phyloP scores from a whole-genome alignment of 2,113 vertebrate genomes.

The Phoenicopterus ruber region DNA sequence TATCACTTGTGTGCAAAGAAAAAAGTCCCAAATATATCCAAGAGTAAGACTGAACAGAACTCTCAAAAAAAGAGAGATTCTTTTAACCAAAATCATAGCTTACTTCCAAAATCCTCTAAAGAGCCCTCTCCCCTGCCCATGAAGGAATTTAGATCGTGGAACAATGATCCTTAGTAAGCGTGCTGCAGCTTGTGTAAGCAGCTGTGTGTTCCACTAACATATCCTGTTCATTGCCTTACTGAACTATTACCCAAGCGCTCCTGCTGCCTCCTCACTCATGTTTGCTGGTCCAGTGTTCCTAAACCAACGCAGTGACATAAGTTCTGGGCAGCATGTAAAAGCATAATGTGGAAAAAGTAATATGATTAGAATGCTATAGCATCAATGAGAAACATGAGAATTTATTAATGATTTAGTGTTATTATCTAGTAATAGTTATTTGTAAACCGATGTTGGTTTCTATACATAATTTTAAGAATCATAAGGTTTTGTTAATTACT shows the following conservation, averaged over 20 bases:
- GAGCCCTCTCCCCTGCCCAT: not conserved
- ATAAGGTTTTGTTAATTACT: not conserved
- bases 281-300: not conserved
- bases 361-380: not conserved
- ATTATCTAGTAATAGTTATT: not conserved
- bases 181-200: not conserved
- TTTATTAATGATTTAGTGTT: not conserved
- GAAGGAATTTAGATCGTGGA: not conserved
- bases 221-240: not conserved
- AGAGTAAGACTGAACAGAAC: not conserved
- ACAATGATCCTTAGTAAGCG: not conserved
- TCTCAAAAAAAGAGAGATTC: not conserved
- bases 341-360: not conserved
- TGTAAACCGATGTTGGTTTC: not conserved
- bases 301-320: no score
- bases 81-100: not conserved
- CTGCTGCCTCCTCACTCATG: no score
- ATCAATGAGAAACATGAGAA: not conserved
- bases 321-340: not conserved
- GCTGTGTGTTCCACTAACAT: not conserved
- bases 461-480: not conserved
- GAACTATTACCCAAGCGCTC: not conserved
- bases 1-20: not conserved
- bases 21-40: not conserved
- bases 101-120: not conserved